A percentile compares a stretch with the other conserved stretches of the same genome.
Evolutionary conservation across 2,113 vertebrate species (phyloP).

Genomic region (Crotalus tigris): DNA sequence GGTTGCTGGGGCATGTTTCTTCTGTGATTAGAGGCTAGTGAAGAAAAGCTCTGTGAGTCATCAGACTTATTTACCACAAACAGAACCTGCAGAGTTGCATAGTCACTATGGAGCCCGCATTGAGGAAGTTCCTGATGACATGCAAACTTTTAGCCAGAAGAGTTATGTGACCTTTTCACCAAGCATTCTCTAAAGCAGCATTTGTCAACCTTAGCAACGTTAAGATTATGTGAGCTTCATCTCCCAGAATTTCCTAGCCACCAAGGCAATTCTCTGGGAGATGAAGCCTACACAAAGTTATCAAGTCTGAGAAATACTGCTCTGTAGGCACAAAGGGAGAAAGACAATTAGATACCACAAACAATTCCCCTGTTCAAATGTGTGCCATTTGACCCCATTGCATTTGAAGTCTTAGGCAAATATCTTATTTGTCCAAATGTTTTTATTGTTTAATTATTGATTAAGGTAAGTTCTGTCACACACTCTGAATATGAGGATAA

Average conservation of each 20-base stretch:
- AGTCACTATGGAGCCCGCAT: not conserved
- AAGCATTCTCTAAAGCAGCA: not conserved
- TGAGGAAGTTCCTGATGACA: not conserved
- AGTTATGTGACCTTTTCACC: not conserved
- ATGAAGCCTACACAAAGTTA: not conserved
- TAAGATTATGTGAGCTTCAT: no score
- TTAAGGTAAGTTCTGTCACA: not conserved
- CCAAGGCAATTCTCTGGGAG: not conserved
- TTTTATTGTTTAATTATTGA: not conserved
- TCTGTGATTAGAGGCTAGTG: not conserved
- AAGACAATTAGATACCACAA: not conserved
- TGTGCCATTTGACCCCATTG: not conserved
- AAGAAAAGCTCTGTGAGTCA: not conserved
- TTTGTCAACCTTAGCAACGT: not conserved
- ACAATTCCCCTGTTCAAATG: not conserved
- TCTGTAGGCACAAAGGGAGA: no score
- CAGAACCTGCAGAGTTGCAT: not conserved
- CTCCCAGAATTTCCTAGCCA: not conserved
- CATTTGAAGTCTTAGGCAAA: not conserved
- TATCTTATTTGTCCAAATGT: not conserved
- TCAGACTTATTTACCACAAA: conserved; percentile 5
- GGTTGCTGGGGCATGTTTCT: not conserved
- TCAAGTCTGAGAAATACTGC: not conserved
- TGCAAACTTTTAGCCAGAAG: not conserved
- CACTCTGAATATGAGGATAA: not conserved